Evolutionary conservation across 1,140 invertebrate species (phyloP).

Genomic region (Zaprionus tsacasi): DNA sequence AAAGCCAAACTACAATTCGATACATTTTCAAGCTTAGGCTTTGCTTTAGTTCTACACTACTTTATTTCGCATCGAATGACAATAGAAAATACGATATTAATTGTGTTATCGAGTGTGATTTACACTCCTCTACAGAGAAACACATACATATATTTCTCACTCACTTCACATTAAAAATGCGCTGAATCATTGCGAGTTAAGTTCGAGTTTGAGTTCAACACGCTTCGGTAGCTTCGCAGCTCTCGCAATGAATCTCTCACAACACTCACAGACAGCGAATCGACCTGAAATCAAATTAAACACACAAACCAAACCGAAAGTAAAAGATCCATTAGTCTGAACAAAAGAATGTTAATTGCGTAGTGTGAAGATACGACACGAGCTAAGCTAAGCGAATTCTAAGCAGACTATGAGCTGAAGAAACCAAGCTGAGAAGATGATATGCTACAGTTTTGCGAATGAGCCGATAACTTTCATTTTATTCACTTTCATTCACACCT

Average conservation of each 20-base stretch:
- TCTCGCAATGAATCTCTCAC: conserved; percentile 25
- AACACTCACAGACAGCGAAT: conserved; percentile 39
- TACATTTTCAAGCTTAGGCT: conserved; percentile 74
- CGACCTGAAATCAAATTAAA: conserved; percentile 51
- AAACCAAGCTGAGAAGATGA: conserved; percentile 20
- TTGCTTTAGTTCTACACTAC: conserved; percentile 78
- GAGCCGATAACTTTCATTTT: conserved; percentile 68
- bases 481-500: conserved; percentile 77
- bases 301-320: conserved; percentile 56
- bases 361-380: conserved; percentile 2
- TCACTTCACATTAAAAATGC: conserved; percentile 10
- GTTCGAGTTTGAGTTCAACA: conserved; percentile 4
- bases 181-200: conserved; percentile 12
- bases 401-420: conserved; percentile 18
- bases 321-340: conserved; percentile 73
- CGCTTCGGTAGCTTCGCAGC: conserved; percentile 16
- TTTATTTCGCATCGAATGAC: conserved; percentile 60
- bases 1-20: conserved; percentile 71
- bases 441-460: conserved; percentile 52
- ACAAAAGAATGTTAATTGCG: conserved; percentile 80
- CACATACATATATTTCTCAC: conserved; percentile 7
- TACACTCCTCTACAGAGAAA: conserved; percentile 25
- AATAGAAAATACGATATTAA: conserved; percentile 68
- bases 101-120: conserved; percentile 62
- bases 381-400: conserved; percentile 39